These are phyloP conservation scores for Acronicta aceris DNA, from an alignment of 2,888 invertebrate species.

Conservation along the genomic window DNA sequence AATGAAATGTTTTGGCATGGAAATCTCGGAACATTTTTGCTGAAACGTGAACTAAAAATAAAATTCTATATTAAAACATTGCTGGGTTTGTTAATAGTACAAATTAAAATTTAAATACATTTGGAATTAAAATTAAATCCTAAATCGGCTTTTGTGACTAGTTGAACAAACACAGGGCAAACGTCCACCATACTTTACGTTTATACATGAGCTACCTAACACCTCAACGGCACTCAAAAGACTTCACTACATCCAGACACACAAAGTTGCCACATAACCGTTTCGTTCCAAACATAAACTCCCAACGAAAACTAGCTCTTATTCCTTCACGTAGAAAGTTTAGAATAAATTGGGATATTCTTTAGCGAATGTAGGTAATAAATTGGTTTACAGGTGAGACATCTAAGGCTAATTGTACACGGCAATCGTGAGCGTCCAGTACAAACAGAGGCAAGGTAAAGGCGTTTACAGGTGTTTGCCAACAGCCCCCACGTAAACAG, in stretches of 20 bases:
- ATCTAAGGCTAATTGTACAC: slow-evolving; percentile 84
- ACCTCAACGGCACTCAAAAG: slow-evolving; percentile 68
- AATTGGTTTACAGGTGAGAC: slow-evolving; percentile 74
- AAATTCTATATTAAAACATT: neutral
- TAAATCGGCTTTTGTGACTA: slow-evolving; percentile 24
- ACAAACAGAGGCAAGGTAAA: slow-evolving; percentile 77
- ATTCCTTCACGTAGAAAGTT: slow-evolving; percentile 17
- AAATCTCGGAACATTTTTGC: slow-evolving; percentile 1
- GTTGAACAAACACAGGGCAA: slow-evolving; percentile 48
- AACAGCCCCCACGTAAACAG: slow-evolving; percentile 86
- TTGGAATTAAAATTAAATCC: neutral
- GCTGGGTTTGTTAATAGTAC: neutral
- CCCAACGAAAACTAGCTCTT: slow-evolving; percentile 15
- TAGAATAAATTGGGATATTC: slow-evolving; percentile 11
- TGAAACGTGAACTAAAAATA: slow-evolving; percentile 4
- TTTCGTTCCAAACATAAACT: slow-evolving; percentile 20
- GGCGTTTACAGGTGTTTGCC: slow-evolving; percentile 83
- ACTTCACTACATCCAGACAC: slow-evolving; percentile 62
- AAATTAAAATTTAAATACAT: neutral
- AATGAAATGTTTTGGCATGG: slow-evolving; percentile 19
- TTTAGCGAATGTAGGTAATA: slow-evolving; percentile 39
- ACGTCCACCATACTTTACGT: slow-evolving; percentile 60
- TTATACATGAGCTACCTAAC: slow-evolving; percentile 59
- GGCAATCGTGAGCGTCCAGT: slow-evolving; percentile 80
- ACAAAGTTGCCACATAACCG: slow-evolving; percentile 43